Base-by-base conservation (phyloP, 2,113 vertebrate genomes). In the Lichenostomus cassidix region DNA sequence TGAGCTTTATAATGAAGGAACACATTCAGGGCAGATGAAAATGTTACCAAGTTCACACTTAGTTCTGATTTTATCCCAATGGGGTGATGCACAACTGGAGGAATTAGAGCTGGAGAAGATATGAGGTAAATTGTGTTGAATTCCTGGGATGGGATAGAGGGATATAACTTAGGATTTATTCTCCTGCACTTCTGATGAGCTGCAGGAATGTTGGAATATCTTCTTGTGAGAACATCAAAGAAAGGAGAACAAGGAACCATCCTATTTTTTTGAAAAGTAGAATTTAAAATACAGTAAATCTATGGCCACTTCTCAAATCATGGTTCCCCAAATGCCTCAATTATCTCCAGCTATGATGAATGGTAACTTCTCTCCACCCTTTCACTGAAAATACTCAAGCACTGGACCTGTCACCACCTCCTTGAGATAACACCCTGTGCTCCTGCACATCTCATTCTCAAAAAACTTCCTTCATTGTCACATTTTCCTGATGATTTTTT, bases 1-100 rank as follows among this genome's bases (percentile, higher is more conserved):
- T 12, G 9, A 81, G 59, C 37, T 15, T 19, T 16, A 9, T 0
- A 13, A 37, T 0, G 4, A 83, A 59, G 55, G 35, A 69, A 47
- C 7, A 1, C 0, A 1, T 9, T 58, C 42, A 29, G 69, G 28
- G 59, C 21, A 14, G 41, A 63, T 33, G 46, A n/a, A 83, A 83
- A 41, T 0, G 0, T 23, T 33, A 27, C 19, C 8, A 7, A 13
- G n/a, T 15, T 18, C 28, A 20, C 0, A 14, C 35, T 80, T 47
- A 17, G 42, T 42, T 56, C 67, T 42, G 29, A 42, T 19, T 46
- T 19, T 2, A 7, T 47, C 74, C 56, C 64, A 56, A 24, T 10
- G 7, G 11, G 52, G 59, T 41, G 12, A 64, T 24, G 47, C 46
- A 46, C 46, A 91, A 25, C n/a, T 19, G 70, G n/a, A 70, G 29